Percentiles rank a stretch among this genome's conserved stretches.
Evolutionary conservation across 2,797 vertebrate genomes (phyloP).

Genomic region (Coregonus sp.): DNA sequence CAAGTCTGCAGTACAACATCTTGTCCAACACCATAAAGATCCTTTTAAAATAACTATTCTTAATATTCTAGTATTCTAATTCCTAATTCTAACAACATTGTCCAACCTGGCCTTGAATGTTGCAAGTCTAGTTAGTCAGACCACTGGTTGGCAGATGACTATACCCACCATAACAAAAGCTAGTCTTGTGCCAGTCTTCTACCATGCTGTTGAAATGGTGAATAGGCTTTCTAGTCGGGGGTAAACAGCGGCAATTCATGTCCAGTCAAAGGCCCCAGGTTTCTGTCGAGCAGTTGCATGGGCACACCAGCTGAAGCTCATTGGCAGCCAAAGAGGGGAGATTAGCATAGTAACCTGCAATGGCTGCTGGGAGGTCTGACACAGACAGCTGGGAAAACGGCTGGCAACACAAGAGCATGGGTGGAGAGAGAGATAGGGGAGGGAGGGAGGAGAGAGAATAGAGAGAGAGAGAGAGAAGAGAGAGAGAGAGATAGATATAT

Average conservation of each 20-base stretch:
- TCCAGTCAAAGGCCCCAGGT: conserved; percentile 60
- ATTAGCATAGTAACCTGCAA: conserved; percentile 72
- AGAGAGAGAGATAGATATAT: too few species aligned
- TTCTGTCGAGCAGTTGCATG: conserved; percentile 58
- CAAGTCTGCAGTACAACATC: too few species aligned
- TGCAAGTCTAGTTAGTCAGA: background rate
- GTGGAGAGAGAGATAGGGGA: background rate
- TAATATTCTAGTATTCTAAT: too few species aligned
- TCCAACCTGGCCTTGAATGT: background rate
- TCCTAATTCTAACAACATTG: too few species aligned
- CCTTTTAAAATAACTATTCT: too few species aligned
- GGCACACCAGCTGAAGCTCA: conserved; percentile 69
- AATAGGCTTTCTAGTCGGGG: conserved; percentile 51
- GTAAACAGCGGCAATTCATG: conserved; percentile 57
- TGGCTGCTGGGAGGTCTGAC: conserved; percentile 62
- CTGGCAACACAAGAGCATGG: conserved; percentile 40
- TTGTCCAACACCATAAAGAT: too few species aligned
- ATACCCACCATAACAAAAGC: conserved; percentile 40
- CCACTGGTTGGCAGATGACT: conserved; percentile 33
- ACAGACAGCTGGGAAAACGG: conserved; percentile 63
- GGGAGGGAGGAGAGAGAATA: background rate
- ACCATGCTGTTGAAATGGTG: conserved; percentile 28
- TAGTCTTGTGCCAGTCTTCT: conserved; percentile 26
- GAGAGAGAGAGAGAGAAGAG: background rate
- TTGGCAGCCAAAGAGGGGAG: conserved; percentile 57